Percentiles rank a stretch among this genome's conserved stretches.
Conservation (phyloP, 2,113 vertebrate species). For the Nipponia nippon region DNA sequence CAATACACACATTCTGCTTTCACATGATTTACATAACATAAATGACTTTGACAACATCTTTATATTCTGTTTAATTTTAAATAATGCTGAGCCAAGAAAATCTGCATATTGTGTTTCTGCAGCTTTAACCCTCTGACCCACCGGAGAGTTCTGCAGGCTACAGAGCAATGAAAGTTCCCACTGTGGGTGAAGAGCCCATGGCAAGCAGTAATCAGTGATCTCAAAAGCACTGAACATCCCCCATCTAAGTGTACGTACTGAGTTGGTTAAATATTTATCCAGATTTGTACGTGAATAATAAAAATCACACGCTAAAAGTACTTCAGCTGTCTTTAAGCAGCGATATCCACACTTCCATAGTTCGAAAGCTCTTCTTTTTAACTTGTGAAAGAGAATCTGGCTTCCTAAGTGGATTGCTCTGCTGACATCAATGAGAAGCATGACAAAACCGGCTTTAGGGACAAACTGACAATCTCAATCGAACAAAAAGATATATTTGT, state of each 20-base stretch:
- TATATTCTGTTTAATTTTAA: constrained; percentile 47
- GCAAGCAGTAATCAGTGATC: background rate
- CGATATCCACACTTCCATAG: background rate
- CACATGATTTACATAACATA: background rate
- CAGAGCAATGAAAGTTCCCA: background rate
- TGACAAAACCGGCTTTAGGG: background rate
- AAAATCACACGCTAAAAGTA: background rate
- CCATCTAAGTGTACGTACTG: background rate
- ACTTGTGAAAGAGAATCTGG: background rate
- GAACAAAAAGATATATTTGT: background rate
- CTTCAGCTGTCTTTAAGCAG: background rate
- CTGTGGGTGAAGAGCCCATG: background rate
- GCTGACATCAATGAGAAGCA: background rate
- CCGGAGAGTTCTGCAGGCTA: background rate
- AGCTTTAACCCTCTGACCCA: constrained; percentile 45
- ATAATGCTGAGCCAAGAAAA: constrained; percentile 39
- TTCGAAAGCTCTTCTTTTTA: background rate
- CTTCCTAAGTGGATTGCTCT: background rate
- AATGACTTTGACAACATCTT: constrained; percentile 20
- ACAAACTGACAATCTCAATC: background rate
- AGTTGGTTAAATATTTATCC: constrained; percentile 39
- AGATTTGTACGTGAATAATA: background rate
- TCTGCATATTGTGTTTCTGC: constrained; percentile 42
- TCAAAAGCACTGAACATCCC: background rate
- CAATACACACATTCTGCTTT: constrained; percentile 13